phyloP scores from a whole-genome alignment of 2,113 vertebrate species.

The Grammomys dolichurus region DNA sequence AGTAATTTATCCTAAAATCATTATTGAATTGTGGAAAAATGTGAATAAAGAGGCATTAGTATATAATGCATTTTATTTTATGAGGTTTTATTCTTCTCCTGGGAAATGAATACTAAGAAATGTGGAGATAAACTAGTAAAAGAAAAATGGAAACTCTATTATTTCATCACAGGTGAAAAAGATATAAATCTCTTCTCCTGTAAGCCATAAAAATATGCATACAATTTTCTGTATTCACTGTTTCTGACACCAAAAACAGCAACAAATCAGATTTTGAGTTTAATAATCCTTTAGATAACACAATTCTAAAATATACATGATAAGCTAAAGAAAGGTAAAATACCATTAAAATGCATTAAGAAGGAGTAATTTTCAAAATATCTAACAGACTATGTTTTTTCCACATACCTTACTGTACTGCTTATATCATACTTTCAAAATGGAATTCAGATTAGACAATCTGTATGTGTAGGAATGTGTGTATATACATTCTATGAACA shows the following conservation, averaged over 20 bases:
- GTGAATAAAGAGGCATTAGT: too few relatives aligned
- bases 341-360: background rate
- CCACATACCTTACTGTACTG: background rate
- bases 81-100: too few relatives aligned
- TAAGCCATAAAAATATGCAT: background rate
- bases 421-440: background rate
- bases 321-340: background rate
- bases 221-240: background rate
- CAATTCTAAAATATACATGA: background rate
- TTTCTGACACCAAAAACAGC: background rate
- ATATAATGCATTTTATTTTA: too few relatives aligned
- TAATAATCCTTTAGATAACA: background rate
- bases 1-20: too few relatives aligned
- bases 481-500: background rate
- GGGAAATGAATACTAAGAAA: too few relatives aligned
- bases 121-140: background rate
- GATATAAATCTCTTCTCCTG: background rate
- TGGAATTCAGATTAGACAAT: background rate
- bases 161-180: background rate
- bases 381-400: background rate
- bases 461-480: background rate
- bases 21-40: too few relatives aligned
- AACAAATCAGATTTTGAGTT: background rate
- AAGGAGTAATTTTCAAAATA: background rate
- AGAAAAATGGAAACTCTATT: background rate